Base-by-base conservation (phyloP, 2,797 vertebrate species). In the Carduelis carduelis region DNA sequence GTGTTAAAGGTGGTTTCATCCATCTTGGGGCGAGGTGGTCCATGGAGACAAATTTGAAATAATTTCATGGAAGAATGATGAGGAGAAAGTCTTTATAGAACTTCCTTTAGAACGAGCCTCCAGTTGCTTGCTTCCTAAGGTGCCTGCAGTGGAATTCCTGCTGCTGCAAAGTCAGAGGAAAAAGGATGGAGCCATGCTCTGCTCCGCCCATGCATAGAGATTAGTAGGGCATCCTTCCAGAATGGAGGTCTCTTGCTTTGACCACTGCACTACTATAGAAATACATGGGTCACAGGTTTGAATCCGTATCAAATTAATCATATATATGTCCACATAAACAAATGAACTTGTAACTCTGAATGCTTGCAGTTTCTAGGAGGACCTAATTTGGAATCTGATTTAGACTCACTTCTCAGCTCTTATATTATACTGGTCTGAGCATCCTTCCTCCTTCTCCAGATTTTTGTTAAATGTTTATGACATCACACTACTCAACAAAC, bases 161-260 rank as follows among this genome's bases (percentile, higher is more conserved):
- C 70, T 65, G 11, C 50, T 52, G 24, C 56, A 74, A 46, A 39
- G 12, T 70, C 39, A 43, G 18, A 63, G 10, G 9, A 28, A 70
- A 37, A 37, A 52, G 7, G 68, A 74, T 79, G 8, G 22, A 52
- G 47, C 5, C 1, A 4, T 32, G 16, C 27, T 53, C 23, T 87
- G 7, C 30, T 66, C 8, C 9, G 37, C 12, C 12, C 5, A 6
- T 44, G 17, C 34, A 26, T 0, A 1, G 24, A 30, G 6, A 6
- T 11, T 30, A 63, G 49, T 0, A 71, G 27, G 26, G 14, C 11
- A 59, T 43, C 23, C 53, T 63, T 75, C 16, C 47, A 63, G 34
- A 55, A 88, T 21, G 23, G 30, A 57, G 5, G 22, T 15, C 19
- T 52, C 34, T 65, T 11, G 10, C 24, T 65, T 37, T 35, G 56